Evolutionary conservation across 2,888 invertebrate genomes (phyloP), one percentile per base, ranked within the genome.

Genomic region (Erebia ligea): DNA sequence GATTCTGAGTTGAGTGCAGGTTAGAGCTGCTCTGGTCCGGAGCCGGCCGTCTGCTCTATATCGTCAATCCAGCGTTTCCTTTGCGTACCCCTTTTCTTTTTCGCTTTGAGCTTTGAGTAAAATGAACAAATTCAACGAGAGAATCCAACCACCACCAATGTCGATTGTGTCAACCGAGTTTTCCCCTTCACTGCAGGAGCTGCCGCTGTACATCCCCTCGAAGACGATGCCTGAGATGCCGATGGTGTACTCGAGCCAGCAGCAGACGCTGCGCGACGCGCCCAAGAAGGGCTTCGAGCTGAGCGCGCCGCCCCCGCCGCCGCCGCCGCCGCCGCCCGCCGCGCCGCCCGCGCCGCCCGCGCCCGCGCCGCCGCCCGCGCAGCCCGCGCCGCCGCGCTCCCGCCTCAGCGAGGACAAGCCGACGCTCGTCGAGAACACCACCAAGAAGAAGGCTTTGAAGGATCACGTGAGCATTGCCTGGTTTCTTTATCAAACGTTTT

Each of bases 141-240:
- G 42, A 11, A 11, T 11, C 9, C 42, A 8, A 42, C n/a, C n/a
- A n/a, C n/a, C n/a, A n/a, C n/a, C n/a, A n/a, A n/a, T n/a, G n/a
- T n/a, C n/a, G n/a, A 40, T 1, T 40, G 9, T 42, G 42, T 42
- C 10, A 8, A 42, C 9, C 9, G 42, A 19, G 21, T 0, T 54
- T 5, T 11, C 9, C 61, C 4, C 11, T 17, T 9, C n/a, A 50
- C 62, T 64, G 15, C 80, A 89, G 89, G 89, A 90, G 72, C 76
- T 85, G 76, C 80, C 86, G 17, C 77, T 84, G 72, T 90, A 89
- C 79, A 76, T 84, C 70, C 83, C 85, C 2, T 78, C 83, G 45
- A 87, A 87, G 78, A 87, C 90, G 73, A 90, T 90, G 91, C 90
- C 91, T 5, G 91, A 91, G 79, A 79, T 89, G 72, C 85, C 87